Percentiles rank a stretch among this genome's conserved stretches.
Conservation (phyloP, 2,113 vertebrate species). For the Tauraco erythrolophus region DNA sequence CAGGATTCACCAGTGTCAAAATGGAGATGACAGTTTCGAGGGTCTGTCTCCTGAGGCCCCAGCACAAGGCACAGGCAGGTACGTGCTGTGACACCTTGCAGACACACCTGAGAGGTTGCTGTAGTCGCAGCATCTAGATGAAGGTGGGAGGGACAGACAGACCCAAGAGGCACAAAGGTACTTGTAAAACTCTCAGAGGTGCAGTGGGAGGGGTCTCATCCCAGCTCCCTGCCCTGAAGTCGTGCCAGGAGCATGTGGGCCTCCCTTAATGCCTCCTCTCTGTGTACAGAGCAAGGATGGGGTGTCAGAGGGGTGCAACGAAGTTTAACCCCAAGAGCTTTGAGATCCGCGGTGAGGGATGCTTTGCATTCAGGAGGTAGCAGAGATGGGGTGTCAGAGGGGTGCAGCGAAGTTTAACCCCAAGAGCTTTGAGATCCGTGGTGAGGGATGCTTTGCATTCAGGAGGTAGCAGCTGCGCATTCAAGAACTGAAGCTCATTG, state of each 20-base stretch:
- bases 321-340: neutral
- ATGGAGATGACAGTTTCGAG: neutral
- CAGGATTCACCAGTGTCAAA: neutral
- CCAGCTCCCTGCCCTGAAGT: neutral
- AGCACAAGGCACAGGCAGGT: neutral
- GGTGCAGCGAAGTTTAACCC: neutral
- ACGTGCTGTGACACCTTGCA: neutral
- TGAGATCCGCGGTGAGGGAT: neutral
- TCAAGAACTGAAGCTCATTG: neutral
- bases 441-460: neutral
- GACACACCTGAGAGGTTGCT: neutral
- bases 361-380: neutral
- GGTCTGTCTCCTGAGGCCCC: neutral
- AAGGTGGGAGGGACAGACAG: neutral
- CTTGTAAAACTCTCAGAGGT: neutral
- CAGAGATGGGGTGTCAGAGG: neutral
- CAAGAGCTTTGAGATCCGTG: neutral
- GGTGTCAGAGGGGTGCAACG: neutral
- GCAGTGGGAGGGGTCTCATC: accelerated
- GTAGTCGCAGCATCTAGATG: neutral
- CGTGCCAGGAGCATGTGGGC: neutral
- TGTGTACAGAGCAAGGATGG: neutral
- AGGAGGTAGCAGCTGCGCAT: neutral
- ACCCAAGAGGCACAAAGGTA: neutral
- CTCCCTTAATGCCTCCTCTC: neutral